Evolutionary conservation across 2,113 vertebrate genomes (phyloP).

Genomic region (Ailuropoda melanoleuca): DNA sequence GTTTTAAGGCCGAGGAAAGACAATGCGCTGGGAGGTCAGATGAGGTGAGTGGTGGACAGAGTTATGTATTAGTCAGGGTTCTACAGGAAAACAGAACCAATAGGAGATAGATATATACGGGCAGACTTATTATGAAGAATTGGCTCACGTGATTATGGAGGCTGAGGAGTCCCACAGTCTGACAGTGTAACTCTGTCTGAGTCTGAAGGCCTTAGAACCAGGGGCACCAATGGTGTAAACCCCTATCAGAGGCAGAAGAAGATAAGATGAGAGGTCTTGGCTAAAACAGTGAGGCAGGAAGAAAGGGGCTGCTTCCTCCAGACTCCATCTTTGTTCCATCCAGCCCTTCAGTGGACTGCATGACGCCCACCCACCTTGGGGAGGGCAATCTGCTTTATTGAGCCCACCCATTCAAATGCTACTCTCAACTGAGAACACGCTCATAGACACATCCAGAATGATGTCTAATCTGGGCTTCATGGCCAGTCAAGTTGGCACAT

Average conservation of each 20-base stretch:
- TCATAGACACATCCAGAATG: neutral
- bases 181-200: neutral
- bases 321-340: neutral
- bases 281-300: neutral
- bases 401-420: neutral
- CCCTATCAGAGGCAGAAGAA: neutral
- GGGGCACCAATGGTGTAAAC: accelerated
- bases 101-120: accelerated
- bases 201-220: accelerated
- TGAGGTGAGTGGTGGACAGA: accelerated
- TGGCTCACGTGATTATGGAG: neutral
- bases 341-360: neutral
- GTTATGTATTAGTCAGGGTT: neutral
- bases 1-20: neutral
- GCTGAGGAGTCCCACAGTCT: neutral
- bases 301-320: too few species aligned
- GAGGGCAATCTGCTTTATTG: too few species aligned
- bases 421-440: accelerated
- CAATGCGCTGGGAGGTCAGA: neutral
- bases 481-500: neutral
- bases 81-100: neutral
- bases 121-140: neutral
- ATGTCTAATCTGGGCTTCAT: too few species aligned
- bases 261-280: neutral
- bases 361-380: neutral